Base-by-base conservation (phyloP, 1,140 invertebrate genomes). In the Macrotrachela quadricornifera region DNA sequence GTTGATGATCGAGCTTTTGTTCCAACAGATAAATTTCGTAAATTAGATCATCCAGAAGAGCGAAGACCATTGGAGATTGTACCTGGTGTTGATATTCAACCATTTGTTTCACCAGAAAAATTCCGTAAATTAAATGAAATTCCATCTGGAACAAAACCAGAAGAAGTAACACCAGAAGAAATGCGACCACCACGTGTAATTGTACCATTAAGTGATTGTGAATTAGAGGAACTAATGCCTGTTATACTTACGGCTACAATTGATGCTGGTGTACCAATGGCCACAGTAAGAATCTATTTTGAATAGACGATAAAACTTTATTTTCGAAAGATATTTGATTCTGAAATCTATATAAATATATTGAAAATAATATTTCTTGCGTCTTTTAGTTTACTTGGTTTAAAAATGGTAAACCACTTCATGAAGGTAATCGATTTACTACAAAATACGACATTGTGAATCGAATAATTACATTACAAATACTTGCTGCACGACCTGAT, bases 401-500 rank as follows among this genome's bases (percentile, higher is more conserved):
- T 1, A 54, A 49, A 37, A 46, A 54, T 38, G 53, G 53, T 17
- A 38, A 49, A 49, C 53, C 53, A 2, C 13, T 54, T 1, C 1
- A 15, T 13, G 51, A 44, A 11, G 36, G 44, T 6, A 47, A 44
- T 38, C 8, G 51, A 21, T 53, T 47, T 14, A 41, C 51, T 12
- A 53, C 51, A n/a, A 42, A 42, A 13, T 53, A 53, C 16, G 51
- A 53, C 17, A 46, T 53, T 17, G 40, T 40, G 15, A 53, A 44
- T 30, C 44, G 51, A n/a, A 44, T 47, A n/a, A 10, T 64, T 51
- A 60, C 54, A 61, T 73, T 87, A 3, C 81, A 85, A 59, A 78
- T 91, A 10, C 78, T 78, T 1, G 79, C 83, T 0, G 80, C 86
- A 0, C 78, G 77, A 30, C 73, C 81, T 44, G 79, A 85, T 57